Evolutionary conservation across 2,888 invertebrate genomes (phyloP).

Genomic region (Spatulosminthurus flaviceps): DNA sequence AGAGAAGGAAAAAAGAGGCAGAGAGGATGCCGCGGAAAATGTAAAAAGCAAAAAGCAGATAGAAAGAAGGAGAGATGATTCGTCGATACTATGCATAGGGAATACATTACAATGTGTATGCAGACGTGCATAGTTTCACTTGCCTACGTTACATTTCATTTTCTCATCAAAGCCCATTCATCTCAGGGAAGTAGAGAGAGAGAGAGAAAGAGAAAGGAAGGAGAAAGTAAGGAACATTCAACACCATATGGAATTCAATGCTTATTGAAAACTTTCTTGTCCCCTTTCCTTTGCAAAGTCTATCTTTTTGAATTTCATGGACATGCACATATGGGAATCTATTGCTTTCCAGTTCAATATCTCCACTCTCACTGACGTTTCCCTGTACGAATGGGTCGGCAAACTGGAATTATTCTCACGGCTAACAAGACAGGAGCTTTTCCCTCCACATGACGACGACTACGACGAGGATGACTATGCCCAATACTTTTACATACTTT

Average conservation of each 20-base stretch:
- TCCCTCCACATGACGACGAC: neutral
- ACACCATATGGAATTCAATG: conserved; percentile 46
- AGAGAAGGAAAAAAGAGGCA: neutral
- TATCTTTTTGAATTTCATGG: conserved; percentile 22
- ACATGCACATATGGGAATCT: conserved; percentile 29
- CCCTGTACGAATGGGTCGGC: neutral
- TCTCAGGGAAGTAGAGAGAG: conserved; percentile 22
- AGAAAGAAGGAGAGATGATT: conserved; percentile 37
- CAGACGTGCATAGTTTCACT: conserved; percentile 25
- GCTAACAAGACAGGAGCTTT: neutral
- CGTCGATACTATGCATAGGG: conserved; percentile 26
- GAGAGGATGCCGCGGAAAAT: neutral
- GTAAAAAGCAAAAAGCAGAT: neutral
- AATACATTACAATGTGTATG: conserved; percentile 25
- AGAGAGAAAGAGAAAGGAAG: conserved; percentile 32
- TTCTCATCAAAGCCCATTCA: conserved; percentile 49
- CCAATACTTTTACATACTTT: neutral
- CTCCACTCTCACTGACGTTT: conserved; percentile 12
- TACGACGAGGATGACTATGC: neutral
- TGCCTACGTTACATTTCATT: conserved; percentile 44
- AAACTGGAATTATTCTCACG: conserved; percentile 31
- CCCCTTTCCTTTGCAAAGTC: conserved; percentile 21
- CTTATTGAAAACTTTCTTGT: conserved; percentile 43
- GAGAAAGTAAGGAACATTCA: conserved; percentile 33
- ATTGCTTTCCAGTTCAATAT: conserved; percentile 10